phyloP scores from a whole-genome alignment of 2,797 vertebrate species.

The Phoeniculus purpureus region DNA sequence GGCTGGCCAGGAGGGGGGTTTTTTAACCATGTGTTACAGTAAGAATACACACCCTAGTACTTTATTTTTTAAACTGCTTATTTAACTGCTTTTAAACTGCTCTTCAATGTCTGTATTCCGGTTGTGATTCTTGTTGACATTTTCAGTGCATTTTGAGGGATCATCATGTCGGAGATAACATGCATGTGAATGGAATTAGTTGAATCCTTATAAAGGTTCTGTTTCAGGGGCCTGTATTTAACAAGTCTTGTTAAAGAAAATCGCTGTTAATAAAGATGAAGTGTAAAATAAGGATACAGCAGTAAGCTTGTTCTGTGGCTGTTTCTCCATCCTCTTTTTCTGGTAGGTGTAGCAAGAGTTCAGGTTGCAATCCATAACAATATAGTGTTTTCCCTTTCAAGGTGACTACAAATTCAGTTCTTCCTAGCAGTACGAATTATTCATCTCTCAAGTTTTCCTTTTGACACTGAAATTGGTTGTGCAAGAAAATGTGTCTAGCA shows the following conservation, averaged over 20 bases:
- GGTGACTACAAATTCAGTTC: constrained; percentile 50
- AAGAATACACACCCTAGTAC: rapidly evolving
- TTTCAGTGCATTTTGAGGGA: background rate
- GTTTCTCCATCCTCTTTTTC: background rate
- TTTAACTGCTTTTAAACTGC: background rate
- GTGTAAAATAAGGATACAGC: background rate
- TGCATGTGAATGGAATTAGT: background rate
- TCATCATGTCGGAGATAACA: background rate
- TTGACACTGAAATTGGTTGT: background rate
- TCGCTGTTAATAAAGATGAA: background rate
- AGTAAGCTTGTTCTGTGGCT: background rate
- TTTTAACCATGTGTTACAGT: background rate
- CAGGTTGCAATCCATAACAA: constrained; percentile 6
- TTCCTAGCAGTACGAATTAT: constrained; percentile 42
- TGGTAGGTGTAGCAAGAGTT: background rate
- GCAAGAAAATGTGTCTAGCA: constrained; percentile 31
- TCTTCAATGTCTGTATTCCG: background rate
- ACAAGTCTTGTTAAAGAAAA: background rate
- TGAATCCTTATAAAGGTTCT: background rate
- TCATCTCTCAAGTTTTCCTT: constrained; percentile 26
- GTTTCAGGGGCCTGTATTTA: background rate
- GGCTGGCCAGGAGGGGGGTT: too few relatives aligned
- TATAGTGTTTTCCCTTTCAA: constrained; percentile 3
- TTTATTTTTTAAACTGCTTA: background rate
- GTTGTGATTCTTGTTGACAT: background rate